phyloP scores from a whole-genome alignment of 2,113 vertebrate genomes.

The Nyctibius bracteatus region DNA sequence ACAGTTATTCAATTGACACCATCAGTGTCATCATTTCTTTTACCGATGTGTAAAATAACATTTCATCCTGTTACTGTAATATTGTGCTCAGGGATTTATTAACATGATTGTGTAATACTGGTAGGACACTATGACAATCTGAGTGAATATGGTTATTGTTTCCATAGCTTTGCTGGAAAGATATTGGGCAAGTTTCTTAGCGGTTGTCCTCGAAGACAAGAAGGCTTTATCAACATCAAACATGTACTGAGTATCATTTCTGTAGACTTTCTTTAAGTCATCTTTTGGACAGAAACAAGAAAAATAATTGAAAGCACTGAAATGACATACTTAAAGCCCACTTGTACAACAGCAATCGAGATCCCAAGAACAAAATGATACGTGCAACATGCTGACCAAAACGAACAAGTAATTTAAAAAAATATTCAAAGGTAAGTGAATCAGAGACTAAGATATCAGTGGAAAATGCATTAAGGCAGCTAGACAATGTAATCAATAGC shows the following conservation, averaged over 20 bases:
- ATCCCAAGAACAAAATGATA: not conserved
- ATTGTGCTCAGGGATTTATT: not conserved
- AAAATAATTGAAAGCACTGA: not conserved
- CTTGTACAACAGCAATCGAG: not conserved
- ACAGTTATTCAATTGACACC: not conserved
- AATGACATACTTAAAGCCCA: not conserved
- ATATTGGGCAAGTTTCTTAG: not conserved
- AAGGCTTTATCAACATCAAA: not conserved
- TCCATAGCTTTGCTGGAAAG: not conserved
- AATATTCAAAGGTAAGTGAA: not conserved
- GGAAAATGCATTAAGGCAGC: not conserved
- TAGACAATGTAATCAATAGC: not conserved
- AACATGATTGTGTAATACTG: not conserved
- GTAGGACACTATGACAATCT: not conserved
- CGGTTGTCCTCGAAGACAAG: not conserved
- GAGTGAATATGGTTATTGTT: not conserved
- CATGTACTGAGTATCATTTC: not conserved
- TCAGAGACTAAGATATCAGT: not conserved
- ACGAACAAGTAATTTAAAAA: not conserved
- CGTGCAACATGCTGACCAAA: not conserved
- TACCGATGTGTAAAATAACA: not conserved
- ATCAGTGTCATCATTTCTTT: not conserved
- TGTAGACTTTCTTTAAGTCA: not conserved
- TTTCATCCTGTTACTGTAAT: not conserved
- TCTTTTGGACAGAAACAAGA: not conserved